Base-by-base conservation (phyloP, 35 echinoderm and acorn worm genomes). In the Chiridota heheva region DNA sequence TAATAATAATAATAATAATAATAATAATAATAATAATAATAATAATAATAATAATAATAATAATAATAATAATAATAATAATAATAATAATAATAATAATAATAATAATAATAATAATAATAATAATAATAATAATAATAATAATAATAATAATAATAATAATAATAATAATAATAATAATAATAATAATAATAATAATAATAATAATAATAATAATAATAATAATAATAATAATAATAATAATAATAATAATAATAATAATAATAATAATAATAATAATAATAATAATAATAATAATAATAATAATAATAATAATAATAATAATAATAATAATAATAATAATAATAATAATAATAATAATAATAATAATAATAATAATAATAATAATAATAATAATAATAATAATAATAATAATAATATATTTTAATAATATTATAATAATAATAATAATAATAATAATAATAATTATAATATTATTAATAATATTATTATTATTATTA, bases 241-340 rank as follows among this genome's bases (percentile, higher is more conserved):
- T 59, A 59, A 29, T 59, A 10, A 29, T 2, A 59, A 29, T 59
- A 59, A 29, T 59, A 59, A 29, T 59, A 59, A 29, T 59, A 59
- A 29, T 59, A 59, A 29, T 59, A 59, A 29, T 59, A 59, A 29
- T 59, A 59, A 29, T 59, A 59, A 29, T 59, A 59, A 29, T 59
- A 59, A 29, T 59, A 59, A 29, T 59, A 59, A 29, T 59, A 59
- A 29, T 59, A 59, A 29, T 59, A 59, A 29, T 59, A 10, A 29
- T 59, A 59, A 29, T 59, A 59, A 29, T 59, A 59, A 29, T 59
- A 59, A 29, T 59, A 59, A 29, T 59, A 59, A 29, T 59, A 59
- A 29, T 59, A 59, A 29, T 8, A 59, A 29, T 8, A 59, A 29
- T 8, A 59, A 29, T 59, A 59, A 29, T 59, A 59, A 29, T 59